Evolutionary conservation across 30 jellyfish, hydroid and myxozoan genomes (phyloP), one percentile per base, ranked within the genome.

Genomic region (Morbakka virulenta): DNA sequence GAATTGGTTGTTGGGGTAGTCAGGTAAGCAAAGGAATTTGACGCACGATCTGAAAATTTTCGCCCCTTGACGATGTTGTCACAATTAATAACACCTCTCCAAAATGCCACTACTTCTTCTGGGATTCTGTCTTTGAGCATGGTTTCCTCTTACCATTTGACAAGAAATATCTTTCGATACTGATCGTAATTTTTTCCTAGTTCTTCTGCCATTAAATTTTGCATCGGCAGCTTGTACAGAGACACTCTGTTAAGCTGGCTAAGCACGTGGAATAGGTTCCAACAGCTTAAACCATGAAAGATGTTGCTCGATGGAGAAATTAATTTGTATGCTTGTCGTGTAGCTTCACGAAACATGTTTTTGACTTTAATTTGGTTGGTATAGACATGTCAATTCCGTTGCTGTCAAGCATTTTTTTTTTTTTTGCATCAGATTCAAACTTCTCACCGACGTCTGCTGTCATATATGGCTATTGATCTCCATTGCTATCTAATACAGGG

Each of bases 381-480:
- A 32, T 30, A 31, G 23, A 2, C 21, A 27, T 35, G 84, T 69
- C 69, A 27, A 48, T 50, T 1, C 25, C 29, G 33, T 32, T n/a
- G 50, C 29, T 25, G 23, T 80, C 33, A 11, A 71, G 22, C 50
- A 32, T n/a, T n/a, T n/a, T n/a, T n/a, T n/a, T 48, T 26, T 57
- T 0, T 26, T 24, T 62, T 23, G 81, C 63, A 50, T 81, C 94
- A 25, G n/a, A 52, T 22, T 50, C 26, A 73, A 71, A 81, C 49
- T 81, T 81, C 28, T 52, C 88, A 13, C 94, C 94, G 72, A 81
- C 71, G 52, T 81, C 90, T 28, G 53, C 89, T 6, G 32, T 53
- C 20, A n/a, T 52, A n/a, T 52, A 28, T 28, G 71, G 78, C 72
- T 48, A 24, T 30, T 52, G 32, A 31, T 31, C 64, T 13, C 88